Base-by-base conservation (phyloP, 2,888 invertebrate genomes). In the Philaethria dido region DNA sequence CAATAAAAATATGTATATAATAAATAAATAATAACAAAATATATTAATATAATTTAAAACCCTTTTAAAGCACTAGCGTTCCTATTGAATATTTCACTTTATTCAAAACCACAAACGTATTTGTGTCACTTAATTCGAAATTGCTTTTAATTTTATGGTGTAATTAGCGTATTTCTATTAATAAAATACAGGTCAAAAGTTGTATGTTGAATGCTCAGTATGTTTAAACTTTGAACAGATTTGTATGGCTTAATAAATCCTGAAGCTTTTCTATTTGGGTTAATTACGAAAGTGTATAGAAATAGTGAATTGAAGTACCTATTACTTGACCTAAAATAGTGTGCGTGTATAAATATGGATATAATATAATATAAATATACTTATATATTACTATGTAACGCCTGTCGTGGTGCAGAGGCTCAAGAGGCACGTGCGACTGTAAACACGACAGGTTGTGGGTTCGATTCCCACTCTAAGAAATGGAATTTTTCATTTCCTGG, bases 221-320 rank as follows among this genome's bases (percentile, higher is more conserved):
- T 52, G 29, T 52, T 52, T 52, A 39, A 55, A 39, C 39, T 20
- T 55, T 39, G 39, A 22, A 55, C 55, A 55, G 55, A 55, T 55
- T 55, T 39, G 9, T 36, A 39, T 55, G 36, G 39, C 22, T 55
- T 55, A 39, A 39, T 55, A 55, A 52, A 52, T 52, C 52, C 39
- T 39, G n/a, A 55, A 55, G 55, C 36, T 39, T 52, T 55, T 39
- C 55, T 39, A 55, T 39, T 55, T 55, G 36, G 55, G 20, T 55
- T 39, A 55, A 55, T 55, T 55, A 39, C 22, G 20, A 39, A 14
- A 14, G 20, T 55, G n/a, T 55, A 39, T 16, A 11, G 16, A 52
- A 39, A 39, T n/a, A 39, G 39, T 39, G n/a, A 55, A 50, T 50
- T 50, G n/a, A 50, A 50, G 29, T 50, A n/a, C n/a, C n/a, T n/a